Evolutionary conservation across 2,888 invertebrate species (phyloP).

Genomic region (Ephialtes manifestator): DNA sequence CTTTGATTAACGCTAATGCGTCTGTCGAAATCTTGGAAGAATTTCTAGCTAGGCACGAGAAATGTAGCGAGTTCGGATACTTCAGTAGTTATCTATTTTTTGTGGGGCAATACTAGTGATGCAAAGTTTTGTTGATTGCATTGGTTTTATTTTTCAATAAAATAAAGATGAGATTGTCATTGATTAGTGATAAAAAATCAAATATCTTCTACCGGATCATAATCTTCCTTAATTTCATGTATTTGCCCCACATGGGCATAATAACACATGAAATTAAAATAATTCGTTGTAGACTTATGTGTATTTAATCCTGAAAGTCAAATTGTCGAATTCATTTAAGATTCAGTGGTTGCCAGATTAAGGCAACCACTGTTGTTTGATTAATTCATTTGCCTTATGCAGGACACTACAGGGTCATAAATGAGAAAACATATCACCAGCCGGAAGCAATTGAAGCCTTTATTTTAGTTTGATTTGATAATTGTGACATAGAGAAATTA

Average conservation of each 20-base stretch:
- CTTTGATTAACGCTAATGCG: slow-evolving; percentile 58
- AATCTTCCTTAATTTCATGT: too few relatives aligned
- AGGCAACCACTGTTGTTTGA: too few relatives aligned
- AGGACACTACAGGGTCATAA: too few relatives aligned
- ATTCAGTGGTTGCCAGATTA: too few relatives aligned
- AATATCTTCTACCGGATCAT: too few relatives aligned
- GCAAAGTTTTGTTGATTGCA: neutral
- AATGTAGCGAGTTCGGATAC: slow-evolving; percentile 1
- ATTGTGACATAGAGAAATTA: slow-evolving; percentile 5
- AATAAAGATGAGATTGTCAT: neutral
- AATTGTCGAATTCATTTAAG: too few relatives aligned
- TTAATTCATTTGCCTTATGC: too few relatives aligned
- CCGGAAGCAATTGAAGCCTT: neutral
- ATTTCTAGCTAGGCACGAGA: slow-evolving; percentile 36
- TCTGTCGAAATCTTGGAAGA: slow-evolving; percentile 25
- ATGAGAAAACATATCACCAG: neutral
- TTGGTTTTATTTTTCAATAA: neutral
- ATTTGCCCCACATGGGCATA: too few relatives aligned
- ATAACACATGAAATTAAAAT: too few relatives aligned
- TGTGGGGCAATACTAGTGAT: neutral
- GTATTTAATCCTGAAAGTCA: too few relatives aligned
- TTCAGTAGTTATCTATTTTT: neutral
- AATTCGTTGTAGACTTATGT: too few relatives aligned
- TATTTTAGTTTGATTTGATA: neutral
- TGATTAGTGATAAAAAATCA: too few relatives aligned